phyloP scores from a whole-genome alignment of 2,797 vertebrate genomes.

The Synanceia verrucosa region DNA sequence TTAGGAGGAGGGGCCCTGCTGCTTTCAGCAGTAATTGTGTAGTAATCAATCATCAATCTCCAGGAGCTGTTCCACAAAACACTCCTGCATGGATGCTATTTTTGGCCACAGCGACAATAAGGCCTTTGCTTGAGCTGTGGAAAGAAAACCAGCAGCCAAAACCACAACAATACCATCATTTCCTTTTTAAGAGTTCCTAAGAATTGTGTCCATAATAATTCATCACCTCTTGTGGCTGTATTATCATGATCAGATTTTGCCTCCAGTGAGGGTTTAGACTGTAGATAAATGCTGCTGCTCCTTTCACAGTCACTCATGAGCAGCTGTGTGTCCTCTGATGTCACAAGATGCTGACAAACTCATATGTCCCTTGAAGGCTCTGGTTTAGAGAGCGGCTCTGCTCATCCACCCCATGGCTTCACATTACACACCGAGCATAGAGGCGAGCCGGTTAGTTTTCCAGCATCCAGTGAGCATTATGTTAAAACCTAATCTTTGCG shows the following conservation, averaged over 20 bases:
- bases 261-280: constrained; percentile 6
- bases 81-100: constrained; percentile 64
- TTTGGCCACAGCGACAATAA: constrained; percentile 56
- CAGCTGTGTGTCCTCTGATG: constrained; percentile 58
- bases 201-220: background rate
- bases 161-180: constrained; percentile 22
- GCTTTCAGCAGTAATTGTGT: constrained; percentile 79
- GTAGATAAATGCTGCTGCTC: constrained; percentile 1
- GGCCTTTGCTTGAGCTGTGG: constrained; percentile 11
- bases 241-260: constrained; percentile 11
- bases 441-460: constrained; percentile 36
- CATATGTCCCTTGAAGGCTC: constrained; percentile 37
- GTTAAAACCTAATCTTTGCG: constrained; percentile 35
- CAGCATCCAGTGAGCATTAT: constrained; percentile 31
- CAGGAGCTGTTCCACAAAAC: constrained; percentile 61
- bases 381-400: constrained; percentile 46
- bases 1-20: constrained; percentile 71
- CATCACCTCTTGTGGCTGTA: background rate
- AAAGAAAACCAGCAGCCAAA: constrained; percentile 8
- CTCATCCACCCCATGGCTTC: constrained; percentile 51
- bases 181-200: background rate
- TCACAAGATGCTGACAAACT: constrained; percentile 65
- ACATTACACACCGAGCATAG: constrained; percentile 47
- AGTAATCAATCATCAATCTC: constrained; percentile 79
- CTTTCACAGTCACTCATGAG: constrained; percentile 7